A percentile compares a stretch with the other conserved stretches of the same genome.
These are phyloP conservation scores for Brachionus asplanchnoidis DNA, from an alignment of 1,140 invertebrate genomes.

Conservation along the genomic window DNA sequence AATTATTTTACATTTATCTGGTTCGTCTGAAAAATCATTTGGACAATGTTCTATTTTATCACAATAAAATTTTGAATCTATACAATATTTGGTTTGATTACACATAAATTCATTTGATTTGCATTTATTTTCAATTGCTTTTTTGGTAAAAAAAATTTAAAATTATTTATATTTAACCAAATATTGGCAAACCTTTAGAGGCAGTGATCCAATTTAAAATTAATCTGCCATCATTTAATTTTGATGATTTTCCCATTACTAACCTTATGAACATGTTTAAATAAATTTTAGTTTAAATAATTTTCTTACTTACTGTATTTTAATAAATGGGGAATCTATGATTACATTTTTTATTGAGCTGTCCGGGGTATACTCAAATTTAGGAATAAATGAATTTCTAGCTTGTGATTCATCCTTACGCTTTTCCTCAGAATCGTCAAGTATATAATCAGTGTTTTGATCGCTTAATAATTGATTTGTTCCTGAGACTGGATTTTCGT, in stretches of 20 bases:
- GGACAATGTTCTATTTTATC: slow-evolving; percentile 29
- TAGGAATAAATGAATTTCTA: background rate
- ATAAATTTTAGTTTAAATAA: background rate
- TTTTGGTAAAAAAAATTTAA: background rate
- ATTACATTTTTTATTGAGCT: slow-evolving; percentile 4
- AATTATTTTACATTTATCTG: slow-evolving; percentile 33
- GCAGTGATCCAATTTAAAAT: slow-evolving; percentile 25
- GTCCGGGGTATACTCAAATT: slow-evolving; percentile 5
- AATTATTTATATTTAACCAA: background rate
- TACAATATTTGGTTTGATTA: slow-evolving; percentile 29
- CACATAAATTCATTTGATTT: slow-evolving; percentile 39
- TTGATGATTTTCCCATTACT: background rate
- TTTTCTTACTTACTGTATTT: background rate
- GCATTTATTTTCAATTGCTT: background rate
- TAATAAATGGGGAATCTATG: slow-evolving; percentile 11
- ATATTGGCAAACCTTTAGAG: background rate
- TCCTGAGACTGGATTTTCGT: background rate
- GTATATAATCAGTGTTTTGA: background rate
- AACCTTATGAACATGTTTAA: background rate
- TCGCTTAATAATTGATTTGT: background rate
- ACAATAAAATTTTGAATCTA: background rate
- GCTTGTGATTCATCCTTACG: background rate
- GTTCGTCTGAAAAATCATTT: slow-evolving; percentile 34
- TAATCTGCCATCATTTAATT: slow-evolving; percentile 3
- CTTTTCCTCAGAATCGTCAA: background rate